These are phyloP conservation scores for Phenganax marumi DNA, from an alignment of 92 coral and sea anemone species.

Conservation along the genomic window DNA sequence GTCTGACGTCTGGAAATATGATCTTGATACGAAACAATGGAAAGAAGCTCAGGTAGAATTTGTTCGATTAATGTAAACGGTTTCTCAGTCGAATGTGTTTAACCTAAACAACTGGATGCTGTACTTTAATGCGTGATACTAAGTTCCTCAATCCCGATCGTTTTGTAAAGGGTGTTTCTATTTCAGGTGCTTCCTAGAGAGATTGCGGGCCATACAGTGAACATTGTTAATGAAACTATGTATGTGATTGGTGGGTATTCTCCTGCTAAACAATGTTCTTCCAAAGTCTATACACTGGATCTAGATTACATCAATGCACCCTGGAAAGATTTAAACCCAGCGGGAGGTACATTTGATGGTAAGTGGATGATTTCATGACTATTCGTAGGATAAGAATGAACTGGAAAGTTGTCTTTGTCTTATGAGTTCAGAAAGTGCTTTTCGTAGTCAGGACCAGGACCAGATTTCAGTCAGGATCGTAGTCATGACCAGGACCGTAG, in stretches of 20 bases:
- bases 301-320: too few relatives aligned
- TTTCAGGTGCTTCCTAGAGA: constrained; percentile 48
- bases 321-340: not conserved
- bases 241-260: constrained; percentile 87
- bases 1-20: constrained; percentile 68
- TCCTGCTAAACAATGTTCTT: constrained; percentile 62
- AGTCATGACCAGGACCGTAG: too few relatives aligned
- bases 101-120: not conserved
- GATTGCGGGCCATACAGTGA: constrained; percentile 82
- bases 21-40: constrained; percentile 65
- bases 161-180: too few relatives aligned
- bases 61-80: not conserved
- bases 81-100: not conserved
- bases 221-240: constrained; percentile 61
- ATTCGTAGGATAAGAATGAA: not conserved
- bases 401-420: too few relatives aligned
- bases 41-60: constrained; percentile 42
- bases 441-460: too few relatives aligned
- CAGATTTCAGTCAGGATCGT: too few relatives aligned
- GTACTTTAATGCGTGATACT: not conserved
- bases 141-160: too few relatives aligned
- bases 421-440: too few relatives aligned
- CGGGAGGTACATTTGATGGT: not conserved
- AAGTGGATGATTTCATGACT: not conserved
- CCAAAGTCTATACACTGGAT: constrained; percentile 43